These are phyloP conservation scores for Tympanoctomys barrerae DNA, from an alignment of 2,797 vertebrate genomes.

Conservation along the genomic window DNA sequence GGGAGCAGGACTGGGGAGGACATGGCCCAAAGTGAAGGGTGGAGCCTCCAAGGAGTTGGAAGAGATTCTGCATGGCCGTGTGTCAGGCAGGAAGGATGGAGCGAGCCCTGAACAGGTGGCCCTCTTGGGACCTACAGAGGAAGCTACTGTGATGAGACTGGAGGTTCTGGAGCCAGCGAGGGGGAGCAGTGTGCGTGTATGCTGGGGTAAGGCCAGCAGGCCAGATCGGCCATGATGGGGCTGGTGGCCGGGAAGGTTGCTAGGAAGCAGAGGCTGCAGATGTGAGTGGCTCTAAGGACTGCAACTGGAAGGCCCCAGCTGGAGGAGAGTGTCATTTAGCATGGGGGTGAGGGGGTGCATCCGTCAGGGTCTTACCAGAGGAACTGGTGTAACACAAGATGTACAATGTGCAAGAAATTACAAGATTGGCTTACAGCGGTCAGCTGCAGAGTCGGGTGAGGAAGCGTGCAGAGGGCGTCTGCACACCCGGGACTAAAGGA, in stretches of 20 bases:
- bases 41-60: neutral
- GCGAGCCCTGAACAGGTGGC: neutral
- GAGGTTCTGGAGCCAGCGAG: neutral
- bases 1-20: neutral
- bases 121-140: neutral
- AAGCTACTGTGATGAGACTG: neutral
- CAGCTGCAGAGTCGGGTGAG: no score
- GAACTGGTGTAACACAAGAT: no score
- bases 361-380: no score
- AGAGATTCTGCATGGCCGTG: fast-evolving
- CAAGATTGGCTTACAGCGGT: no score
- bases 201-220: neutral
- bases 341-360: neutral
- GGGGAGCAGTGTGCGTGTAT: neutral
- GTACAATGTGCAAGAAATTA: no score
- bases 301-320: neutral
- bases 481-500: no score
- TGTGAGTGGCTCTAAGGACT: neutral
- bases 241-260: neutral
- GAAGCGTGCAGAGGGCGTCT: no score
- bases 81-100: neutral
- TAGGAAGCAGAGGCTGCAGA: neutral
- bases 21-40: no score
- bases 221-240: fast-evolving
- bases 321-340: neutral